Evolutionary conservation across 2,113 vertebrate species (phyloP).

Genomic region (Platichthys stellatus): DNA sequence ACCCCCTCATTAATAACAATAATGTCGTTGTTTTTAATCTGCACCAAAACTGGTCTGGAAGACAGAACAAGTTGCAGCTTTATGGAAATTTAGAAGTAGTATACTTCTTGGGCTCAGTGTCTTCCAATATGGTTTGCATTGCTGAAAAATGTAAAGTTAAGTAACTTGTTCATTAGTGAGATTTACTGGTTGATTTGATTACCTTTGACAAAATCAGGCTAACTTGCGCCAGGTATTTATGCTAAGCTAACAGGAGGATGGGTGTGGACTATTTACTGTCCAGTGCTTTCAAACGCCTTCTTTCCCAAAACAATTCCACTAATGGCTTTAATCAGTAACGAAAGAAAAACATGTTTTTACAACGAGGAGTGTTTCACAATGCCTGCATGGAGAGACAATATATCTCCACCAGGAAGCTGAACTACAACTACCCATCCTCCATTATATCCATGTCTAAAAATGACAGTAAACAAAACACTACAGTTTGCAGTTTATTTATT

Average conservation of each 20-base stretch:
- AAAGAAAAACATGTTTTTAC: neutral
- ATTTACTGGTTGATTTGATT: too few relatives aligned
- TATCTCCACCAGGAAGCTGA: neutral
- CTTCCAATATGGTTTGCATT: neutral
- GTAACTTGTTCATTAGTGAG: too few relatives aligned
- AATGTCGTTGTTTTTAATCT: too few relatives aligned
- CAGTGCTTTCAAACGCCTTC: too few relatives aligned
- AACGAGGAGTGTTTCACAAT: slow-evolving; percentile 5
- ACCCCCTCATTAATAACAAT: too few relatives aligned
- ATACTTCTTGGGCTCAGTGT: neutral
- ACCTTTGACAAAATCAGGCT: too few relatives aligned
- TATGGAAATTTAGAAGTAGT: neutral
- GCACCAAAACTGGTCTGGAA: neutral
- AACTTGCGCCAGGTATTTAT: too few relatives aligned
- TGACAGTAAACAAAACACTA: neutral
- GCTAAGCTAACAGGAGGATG: too few relatives aligned
- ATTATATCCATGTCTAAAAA: neutral
- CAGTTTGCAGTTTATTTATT: neutral
- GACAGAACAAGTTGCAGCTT: neutral
- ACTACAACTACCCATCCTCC: too few relatives aligned
- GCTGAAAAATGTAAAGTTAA: too few relatives aligned
- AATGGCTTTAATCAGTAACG: slow-evolving; percentile 17
- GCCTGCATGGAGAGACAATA: slow-evolving; percentile 1
- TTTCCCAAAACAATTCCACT: neutral
- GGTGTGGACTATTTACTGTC: too few relatives aligned